Percentiles rank a stretch among this genome's conserved stretches.
These are phyloP conservation scores for Liasis olivaceus DNA, from an alignment of 2,797 vertebrate genomes.

Conservation along the genomic window DNA sequence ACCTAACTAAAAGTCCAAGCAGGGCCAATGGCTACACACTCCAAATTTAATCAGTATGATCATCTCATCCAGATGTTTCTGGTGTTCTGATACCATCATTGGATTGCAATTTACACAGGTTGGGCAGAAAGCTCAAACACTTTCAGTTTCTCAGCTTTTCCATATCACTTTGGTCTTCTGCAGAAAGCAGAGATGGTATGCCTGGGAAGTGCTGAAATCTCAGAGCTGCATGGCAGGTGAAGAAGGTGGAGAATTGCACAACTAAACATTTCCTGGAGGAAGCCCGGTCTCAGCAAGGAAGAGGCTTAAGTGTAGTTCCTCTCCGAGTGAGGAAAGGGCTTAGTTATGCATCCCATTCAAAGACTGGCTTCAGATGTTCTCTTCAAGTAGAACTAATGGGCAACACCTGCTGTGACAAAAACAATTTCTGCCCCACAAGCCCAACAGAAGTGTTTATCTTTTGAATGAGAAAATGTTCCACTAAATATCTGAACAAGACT, in stretches of 20 bases:
- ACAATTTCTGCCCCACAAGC: conserved; percentile 61
- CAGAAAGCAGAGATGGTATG: conserved; percentile 50
- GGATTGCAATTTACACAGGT: neutral
- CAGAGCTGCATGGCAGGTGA: conserved; percentile 54
- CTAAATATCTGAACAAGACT: conserved; percentile 72
- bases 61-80: neutral
- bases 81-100: neutral
- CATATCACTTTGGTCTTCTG: conserved; percentile 42
- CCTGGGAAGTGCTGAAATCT: conserved; percentile 54
- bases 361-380: conserved; percentile 68
- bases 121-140: conserved; percentile 57
- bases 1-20: neutral
- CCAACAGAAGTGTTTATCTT: conserved; percentile 69
- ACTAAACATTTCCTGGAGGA: conserved; percentile 69
- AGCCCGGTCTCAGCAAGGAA: conserved; percentile 62
- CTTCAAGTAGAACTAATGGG: conserved; percentile 67
- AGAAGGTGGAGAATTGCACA: conserved; percentile 64
- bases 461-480: conserved; percentile 75
- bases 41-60: neutral
- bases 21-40: neutral
- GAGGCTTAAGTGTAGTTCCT: conserved; percentile 69
- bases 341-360: conserved; percentile 71
- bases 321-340: conserved; percentile 67
- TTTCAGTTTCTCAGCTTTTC: conserved; percentile 46
- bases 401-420: conserved; percentile 68